Base-by-base conservation (phyloP, 2,113 vertebrate genomes). In the Gymnogyps californianus region DNA sequence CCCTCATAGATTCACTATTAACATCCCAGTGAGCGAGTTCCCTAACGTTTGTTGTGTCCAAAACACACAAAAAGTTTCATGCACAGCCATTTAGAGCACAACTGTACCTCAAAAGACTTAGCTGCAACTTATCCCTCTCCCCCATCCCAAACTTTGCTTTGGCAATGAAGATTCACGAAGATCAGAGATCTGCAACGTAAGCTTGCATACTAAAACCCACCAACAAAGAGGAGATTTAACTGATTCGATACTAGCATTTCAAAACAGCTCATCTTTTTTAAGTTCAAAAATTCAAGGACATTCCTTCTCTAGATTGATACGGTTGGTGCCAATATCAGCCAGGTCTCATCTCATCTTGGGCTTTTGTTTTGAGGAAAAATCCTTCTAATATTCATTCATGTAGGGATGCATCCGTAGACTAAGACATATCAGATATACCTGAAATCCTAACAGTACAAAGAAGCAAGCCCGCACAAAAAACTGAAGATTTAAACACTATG, bases 401-500 rank as follows among this genome's bases (percentile, higher is more conserved):
- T 5, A 76, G 36, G 12, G 44, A 67, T 38, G 20, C 26, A 47
- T 42, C 21, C 58, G 12, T 3, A 67, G 40, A 52, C n/a, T 67
- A 57, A 46, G 32, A 76, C 0, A 0, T 32, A 59, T 21, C 16
- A 83, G 42, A 22, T 16, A 54, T 2, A 94, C 5, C 9, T 57
- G 46, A 80, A 80, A 87, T 26, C 6, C 21, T 46, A 42, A 77
- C 3, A 71, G 59, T 13, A 67, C 36, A 42, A 67, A 78, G 76
- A 25, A 89, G 22, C 13, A 58, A 38, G 17, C 1, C 12, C 6
- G 11, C 32, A 20, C 9, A 61, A 76, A 65, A 66, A 40, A 6
- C 1, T 6, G 9, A 55, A 42, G 10, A 19, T 55, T 89, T 55
- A 10, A 87, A 62, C 2, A 58, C 18, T 2, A 28, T 0, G 0